These are phyloP conservation scores for Rhinophrynus dorsalis DNA, from an alignment of 2,797 vertebrate genomes.

Conservation along the genomic window DNA sequence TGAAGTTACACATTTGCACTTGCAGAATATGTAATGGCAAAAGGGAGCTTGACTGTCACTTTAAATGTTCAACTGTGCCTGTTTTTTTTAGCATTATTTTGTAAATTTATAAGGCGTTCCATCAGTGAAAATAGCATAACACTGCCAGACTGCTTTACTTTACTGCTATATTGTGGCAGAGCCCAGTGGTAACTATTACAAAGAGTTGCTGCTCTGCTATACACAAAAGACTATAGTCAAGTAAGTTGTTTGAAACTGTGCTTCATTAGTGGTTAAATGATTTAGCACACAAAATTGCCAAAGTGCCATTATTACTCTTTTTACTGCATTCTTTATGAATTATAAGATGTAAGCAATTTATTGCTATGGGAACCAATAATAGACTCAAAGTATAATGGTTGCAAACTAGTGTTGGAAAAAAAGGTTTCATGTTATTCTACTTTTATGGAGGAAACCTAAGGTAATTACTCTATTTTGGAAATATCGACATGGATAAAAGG, in stretches of 20 bases:
- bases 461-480: slow-evolving; percentile 4
- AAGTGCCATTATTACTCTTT: slow-evolving; percentile 10
- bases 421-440: slow-evolving; percentile 18
- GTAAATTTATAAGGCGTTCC: no score
- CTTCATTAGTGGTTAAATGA: slow-evolving; percentile 12
- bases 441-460: not conserved
- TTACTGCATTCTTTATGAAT: slow-evolving; percentile 8
- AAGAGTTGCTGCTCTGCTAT: not conserved
- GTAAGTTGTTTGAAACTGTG: not conserved
- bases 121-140: no score
- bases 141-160: no score
- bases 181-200: not conserved
- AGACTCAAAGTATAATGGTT: slow-evolving; percentile 5
- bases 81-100: no score
- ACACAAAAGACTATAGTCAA: not conserved
- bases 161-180: not conserved
- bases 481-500: slow-evolving; percentile 18
- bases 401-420: not conserved
- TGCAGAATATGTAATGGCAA: no score
- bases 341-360: slow-evolving; percentile 28
- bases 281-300: slow-evolving; percentile 1
- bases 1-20: no score
- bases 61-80: no score
- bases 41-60: no score
- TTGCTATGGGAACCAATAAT: slow-evolving; percentile 31